Conservation (phyloP, 23 tunicate species). For the Corella eumyota region DNA sequence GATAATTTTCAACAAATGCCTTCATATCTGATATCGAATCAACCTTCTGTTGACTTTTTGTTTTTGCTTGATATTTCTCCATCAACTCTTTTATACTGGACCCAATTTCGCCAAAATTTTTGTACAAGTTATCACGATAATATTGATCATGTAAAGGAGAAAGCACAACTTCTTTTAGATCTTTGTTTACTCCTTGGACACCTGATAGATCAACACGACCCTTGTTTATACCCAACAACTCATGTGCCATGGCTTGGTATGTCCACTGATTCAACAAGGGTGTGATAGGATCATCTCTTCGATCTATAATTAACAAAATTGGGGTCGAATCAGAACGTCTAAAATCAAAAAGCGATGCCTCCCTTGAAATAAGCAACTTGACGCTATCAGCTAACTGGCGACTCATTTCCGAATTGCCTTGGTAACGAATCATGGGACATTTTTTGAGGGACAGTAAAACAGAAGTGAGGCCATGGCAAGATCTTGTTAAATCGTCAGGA, state of each 20-base stretch:
- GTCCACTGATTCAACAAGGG: conserved; percentile 97
- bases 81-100: conserved; percentile 82
- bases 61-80: conserved; percentile 89
- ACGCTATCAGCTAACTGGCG: conserved; percentile 65
- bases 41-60: conserved; percentile 77
- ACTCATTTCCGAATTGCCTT: conserved; percentile 68
- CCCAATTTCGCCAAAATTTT: conserved; percentile 98
- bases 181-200: conserved; percentile 44
- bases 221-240: conserved; percentile 75
- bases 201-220: conserved; percentile 69
- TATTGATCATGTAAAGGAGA: conserved; percentile 82
- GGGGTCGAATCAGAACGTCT: conserved; percentile 72
- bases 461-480: conserved; percentile 55
- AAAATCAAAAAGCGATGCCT: conserved; percentile 71
- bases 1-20: conserved; percentile 97
- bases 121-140: conserved; percentile 78
- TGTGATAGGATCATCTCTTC: conserved; percentile 77
- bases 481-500: conserved; percentile 25
- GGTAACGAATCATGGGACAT: conserved; percentile 86
- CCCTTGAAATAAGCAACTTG: conserved; percentile 40
- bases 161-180: conserved; percentile 61
- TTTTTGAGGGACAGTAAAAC: conserved; percentile 76
- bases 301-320: conserved; percentile 67
- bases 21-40: conserved; percentile 98
- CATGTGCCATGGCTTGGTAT: conserved; percentile 99